Percentiles rank a stretch among this genome's conserved stretches.
These are phyloP conservation scores for Oscheius onirici DNA, from an alignment of 2,888 invertebrate species.

Conservation along the genomic window DNA sequence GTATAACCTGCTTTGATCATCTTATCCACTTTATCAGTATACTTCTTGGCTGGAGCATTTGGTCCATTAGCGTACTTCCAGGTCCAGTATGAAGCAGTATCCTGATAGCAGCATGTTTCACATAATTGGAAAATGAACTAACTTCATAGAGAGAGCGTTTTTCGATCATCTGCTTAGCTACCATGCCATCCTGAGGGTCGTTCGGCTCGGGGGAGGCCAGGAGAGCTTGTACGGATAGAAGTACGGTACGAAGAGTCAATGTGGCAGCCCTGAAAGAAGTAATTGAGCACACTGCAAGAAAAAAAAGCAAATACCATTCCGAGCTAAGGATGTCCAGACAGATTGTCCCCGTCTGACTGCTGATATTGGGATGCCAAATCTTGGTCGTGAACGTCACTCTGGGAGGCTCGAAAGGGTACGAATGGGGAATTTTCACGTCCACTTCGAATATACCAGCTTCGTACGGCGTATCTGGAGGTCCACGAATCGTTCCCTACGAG, in stretches of 20 bases:
- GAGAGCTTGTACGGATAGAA: slow-evolving; percentile 93
- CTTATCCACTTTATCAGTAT: slow-evolving; percentile 86
- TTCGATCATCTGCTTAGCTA: slow-evolving; percentile 94
- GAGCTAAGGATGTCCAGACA: slow-evolving; percentile 95
- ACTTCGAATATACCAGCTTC: slow-evolving; percentile 92
- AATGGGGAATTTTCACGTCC: slow-evolving; percentile 97
- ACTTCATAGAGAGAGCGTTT: slow-evolving; percentile 86
- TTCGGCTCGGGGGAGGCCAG: slow-evolving; percentile 77
- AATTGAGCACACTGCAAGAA: no score
- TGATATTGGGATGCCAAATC: slow-evolving; percentile 99
- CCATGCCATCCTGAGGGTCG: slow-evolving; percentile 83
- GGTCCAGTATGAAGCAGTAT: slow-evolving; percentile 96
- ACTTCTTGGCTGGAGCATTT: slow-evolving; percentile 80
- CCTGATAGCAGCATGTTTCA: slow-evolving; percentile 49
- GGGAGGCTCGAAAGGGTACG: slow-evolving; percentile 98
- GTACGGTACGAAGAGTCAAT: slow-evolving; percentile 93
- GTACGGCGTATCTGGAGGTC: slow-evolving; percentile 97
- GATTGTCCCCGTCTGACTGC: slow-evolving; percentile 93
- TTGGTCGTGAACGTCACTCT: slow-evolving; percentile 96
- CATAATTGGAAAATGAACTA: slow-evolving; percentile 29
- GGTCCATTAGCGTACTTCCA: slow-evolving; percentile 89
- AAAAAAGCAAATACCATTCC: slow-evolving; percentile 74
- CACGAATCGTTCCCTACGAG: slow-evolving; percentile 79
- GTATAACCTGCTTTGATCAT: slow-evolving; percentile 74
- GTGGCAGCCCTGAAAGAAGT: slow-evolving; percentile 87